Evolutionary conservation across 2,888 invertebrate species (phyloP).

Genomic region (Keiferia lycopersicella): DNA sequence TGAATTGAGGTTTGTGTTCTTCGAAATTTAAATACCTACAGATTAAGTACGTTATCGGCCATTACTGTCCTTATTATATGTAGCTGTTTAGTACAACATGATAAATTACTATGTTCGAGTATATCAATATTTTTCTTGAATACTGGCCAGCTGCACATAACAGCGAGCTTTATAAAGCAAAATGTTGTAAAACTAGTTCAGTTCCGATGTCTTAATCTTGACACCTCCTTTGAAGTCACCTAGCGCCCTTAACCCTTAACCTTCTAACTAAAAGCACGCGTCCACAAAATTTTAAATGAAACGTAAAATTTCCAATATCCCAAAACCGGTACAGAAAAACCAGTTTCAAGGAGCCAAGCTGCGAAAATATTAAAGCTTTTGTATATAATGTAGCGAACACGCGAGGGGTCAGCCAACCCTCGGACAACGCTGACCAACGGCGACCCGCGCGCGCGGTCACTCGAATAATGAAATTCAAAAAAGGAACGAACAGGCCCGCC

Average conservation of each 20-base stretch:
- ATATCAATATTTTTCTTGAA: too few species aligned
- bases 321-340: conserved; percentile 51
- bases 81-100: too few species aligned
- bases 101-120: too few species aligned
- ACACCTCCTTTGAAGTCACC: conserved; percentile 27
- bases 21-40: too few species aligned
- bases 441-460: conserved; percentile 74
- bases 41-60: too few species aligned
- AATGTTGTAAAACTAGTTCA: neutral
- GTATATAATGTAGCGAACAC: conserved; percentile 68
- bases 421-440: conserved; percentile 59
- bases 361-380: conserved; percentile 72
- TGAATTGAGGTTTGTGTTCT: too few species aligned
- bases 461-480: conserved; percentile 73
- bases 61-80: too few species aligned
- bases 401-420: conserved; percentile 66
- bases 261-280: conserved; percentile 68
- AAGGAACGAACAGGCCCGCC: conserved; percentile 74
- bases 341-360: conserved; percentile 66
- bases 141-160: too few species aligned
- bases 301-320: conserved; percentile 75
- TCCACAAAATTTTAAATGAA: conserved; percentile 72
- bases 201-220: conserved; percentile 7
- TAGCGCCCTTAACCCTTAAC: conserved; percentile 65
- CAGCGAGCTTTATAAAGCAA: too few species aligned